Percentiles rank a stretch among this genome's conserved stretches.
Conservation (phyloP, 2,113 vertebrate genomes). For the Choloepus hoffmanni region DNA sequence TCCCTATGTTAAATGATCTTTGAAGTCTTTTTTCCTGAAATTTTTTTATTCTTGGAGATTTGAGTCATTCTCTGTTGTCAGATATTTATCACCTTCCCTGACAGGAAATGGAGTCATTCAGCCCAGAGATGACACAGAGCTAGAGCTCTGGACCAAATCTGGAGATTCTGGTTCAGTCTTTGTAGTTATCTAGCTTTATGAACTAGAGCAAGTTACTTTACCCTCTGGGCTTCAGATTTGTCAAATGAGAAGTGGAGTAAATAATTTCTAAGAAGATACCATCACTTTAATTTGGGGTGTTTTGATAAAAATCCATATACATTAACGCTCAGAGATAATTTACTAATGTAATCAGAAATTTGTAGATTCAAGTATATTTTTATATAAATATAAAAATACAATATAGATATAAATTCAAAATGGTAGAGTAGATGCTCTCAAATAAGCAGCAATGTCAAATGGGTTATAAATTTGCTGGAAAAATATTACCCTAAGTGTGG, state of each 20-base stretch:
- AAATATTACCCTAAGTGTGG: not conserved
- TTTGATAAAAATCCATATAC: not conserved
- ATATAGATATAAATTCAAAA: not conserved
- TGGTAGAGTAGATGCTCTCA: not conserved
- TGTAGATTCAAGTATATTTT: too few relatives aligned
- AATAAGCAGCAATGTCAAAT: not conserved
- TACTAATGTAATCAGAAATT: conserved; percentile 39
- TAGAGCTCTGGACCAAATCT: not conserved
- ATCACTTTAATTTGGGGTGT: conserved; percentile 33
- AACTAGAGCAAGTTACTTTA: conserved; percentile 22
- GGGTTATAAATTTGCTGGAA: not conserved
- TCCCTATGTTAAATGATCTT: not conserved
- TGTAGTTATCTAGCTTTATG: not conserved
- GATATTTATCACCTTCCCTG: conserved; percentile 37
- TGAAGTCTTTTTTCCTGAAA: conserved; percentile 2
- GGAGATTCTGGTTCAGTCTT: conserved; percentile 25
- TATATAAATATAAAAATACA: not conserved
- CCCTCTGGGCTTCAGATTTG: not conserved
- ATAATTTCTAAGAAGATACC: conserved; percentile 40
- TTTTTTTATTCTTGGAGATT: conserved; percentile 44
- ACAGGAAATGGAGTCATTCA: conserved; percentile 44
- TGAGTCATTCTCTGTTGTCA: conserved; percentile 57
- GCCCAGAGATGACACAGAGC: not conserved
- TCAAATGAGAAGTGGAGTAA: conserved; percentile 34
- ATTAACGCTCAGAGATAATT: conserved; percentile 25